phyloP scores from a whole-genome alignment of 2,888 invertebrate genomes.

The Andrena camellia region DNA sequence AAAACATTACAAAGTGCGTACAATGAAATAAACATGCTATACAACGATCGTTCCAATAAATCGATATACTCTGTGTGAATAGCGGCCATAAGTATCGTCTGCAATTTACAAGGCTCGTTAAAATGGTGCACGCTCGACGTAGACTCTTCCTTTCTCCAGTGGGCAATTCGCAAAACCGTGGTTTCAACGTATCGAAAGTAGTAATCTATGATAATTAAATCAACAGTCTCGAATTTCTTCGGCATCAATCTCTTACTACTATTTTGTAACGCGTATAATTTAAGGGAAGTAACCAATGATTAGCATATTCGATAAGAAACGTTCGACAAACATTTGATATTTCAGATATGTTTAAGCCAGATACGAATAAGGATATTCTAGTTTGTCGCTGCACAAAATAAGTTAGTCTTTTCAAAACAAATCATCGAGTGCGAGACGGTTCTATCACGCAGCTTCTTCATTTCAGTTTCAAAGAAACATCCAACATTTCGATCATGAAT shows the following conservation, averaged over 20 bases:
- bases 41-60: constrained; percentile 45
- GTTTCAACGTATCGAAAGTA: background rate
- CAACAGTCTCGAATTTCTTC: background rate
- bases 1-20: constrained; percentile 37
- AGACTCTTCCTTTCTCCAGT: background rate
- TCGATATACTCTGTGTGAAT: constrained; percentile 15
- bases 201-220: constrained; percentile 17
- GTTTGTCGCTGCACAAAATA: constrained; percentile 31
- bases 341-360: constrained; percentile 23
- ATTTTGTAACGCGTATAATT: background rate
- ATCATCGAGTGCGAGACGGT: constrained; percentile 5
- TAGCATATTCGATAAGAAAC: constrained; percentile 17
- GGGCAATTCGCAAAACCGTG: background rate
- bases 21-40: constrained; percentile 36
- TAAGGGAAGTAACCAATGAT: constrained; percentile 31
- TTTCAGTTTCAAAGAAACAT: background rate
- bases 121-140: background rate
- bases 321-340: constrained; percentile 10
- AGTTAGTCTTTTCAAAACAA: constrained; percentile 10
- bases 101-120: constrained; percentile 11
- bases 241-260: constrained; percentile 3
- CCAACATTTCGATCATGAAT: constrained; percentile 13
- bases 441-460: constrained; percentile 30
- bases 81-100: constrained; percentile 25
- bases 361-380: constrained; percentile 4